Base-by-base conservation (phyloP, 2,888 invertebrate genomes). In the Dicycla oo region DNA sequence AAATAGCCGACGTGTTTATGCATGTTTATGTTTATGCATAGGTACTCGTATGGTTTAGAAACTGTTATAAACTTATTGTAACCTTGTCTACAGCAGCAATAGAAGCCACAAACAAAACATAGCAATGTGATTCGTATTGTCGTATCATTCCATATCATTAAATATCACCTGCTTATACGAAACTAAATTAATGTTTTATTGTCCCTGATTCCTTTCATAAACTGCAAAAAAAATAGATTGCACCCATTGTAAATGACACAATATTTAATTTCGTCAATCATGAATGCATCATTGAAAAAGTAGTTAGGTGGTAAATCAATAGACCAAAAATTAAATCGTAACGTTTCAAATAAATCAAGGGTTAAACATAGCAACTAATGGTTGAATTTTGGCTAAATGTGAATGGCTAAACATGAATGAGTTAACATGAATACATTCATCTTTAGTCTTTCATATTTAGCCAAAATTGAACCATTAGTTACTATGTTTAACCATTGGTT, bases 91-190 rank as follows among this genome's bases (percentile, higher is more conserved):
- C 60, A 56, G 49, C 38, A 58, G 49, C 70, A 73, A 73, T 75
- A 78, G 30, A 58, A 73, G n/a, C 54, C 56, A 60, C 61, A 18
- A 53, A 69, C 8, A 34, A 38, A 71, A 65, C 34, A 69, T 72
- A 72, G 57, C 69, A 67, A 71, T 68, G 75, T 82, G 61, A 78
- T 74, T 78, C 78, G 69, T 72, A 82, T 75, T 69, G 75, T 76
- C 69, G 78, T 84, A 78, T 83, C 78, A 87, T 85, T 87, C 78
- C 83, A 73, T 69, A 78, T 58, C 80, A 82, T 69, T 82, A 80
- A 81, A 84, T 75, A 82, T 73, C 75, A 75, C 68, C 75, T 79
- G 77, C 78, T 78, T 81, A 62, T 26, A 62, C 58, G 30, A 63
- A 76, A 61, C 43, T 11, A 51, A 23, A 73, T 56, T 63, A 65